phyloP scores from a whole-genome alignment of 2,797 vertebrate species.

The Periophthalmus magnuspinnatus region DNA sequence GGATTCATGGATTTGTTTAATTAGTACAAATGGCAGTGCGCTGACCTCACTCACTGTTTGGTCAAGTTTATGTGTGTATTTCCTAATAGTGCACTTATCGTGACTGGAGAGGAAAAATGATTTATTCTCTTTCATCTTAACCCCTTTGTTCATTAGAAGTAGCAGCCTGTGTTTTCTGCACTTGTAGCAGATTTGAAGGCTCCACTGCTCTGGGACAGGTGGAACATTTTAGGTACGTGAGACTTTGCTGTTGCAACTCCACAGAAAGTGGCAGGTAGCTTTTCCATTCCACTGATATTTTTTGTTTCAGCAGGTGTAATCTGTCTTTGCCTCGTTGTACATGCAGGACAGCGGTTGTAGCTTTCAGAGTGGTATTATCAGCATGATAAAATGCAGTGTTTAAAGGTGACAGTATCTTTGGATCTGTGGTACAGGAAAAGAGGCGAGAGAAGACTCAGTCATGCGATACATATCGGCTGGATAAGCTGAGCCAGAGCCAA shows the following conservation, averaged over 20 bases:
- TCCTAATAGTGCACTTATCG: constrained; percentile 25
- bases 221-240: constrained; percentile 22
- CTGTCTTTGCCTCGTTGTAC: constrained; percentile 4
- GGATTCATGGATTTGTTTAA: constrained; percentile 10
- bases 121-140: constrained; percentile 22
- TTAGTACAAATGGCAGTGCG: constrained; percentile 19
- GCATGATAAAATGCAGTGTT: constrained; percentile 38
- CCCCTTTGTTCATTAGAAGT: constrained; percentile 30
- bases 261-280: neutral
- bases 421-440: constrained; percentile 35
- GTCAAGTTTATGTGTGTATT: constrained; percentile 20
- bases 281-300: constrained; percentile 1
- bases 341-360: constrained; percentile 22
- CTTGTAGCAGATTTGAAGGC: constrained; percentile 30
- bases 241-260: constrained; percentile 27
- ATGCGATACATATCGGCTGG: constrained; percentile 26
- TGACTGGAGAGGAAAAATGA: constrained; percentile 22
- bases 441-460: constrained; percentile 36
- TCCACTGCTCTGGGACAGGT: constrained; percentile 31
- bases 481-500: constrained; percentile 14
- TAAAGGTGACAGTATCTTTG: constrained; percentile 46
- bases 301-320: constrained; percentile 22
- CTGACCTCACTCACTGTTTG: constrained; percentile 29
- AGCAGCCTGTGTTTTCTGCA: constrained; percentile 2
- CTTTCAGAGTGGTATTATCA: constrained; percentile 32